phyloP scores from a whole-genome alignment of 2,113 vertebrate species.

The Stegastes partitus region DNA sequence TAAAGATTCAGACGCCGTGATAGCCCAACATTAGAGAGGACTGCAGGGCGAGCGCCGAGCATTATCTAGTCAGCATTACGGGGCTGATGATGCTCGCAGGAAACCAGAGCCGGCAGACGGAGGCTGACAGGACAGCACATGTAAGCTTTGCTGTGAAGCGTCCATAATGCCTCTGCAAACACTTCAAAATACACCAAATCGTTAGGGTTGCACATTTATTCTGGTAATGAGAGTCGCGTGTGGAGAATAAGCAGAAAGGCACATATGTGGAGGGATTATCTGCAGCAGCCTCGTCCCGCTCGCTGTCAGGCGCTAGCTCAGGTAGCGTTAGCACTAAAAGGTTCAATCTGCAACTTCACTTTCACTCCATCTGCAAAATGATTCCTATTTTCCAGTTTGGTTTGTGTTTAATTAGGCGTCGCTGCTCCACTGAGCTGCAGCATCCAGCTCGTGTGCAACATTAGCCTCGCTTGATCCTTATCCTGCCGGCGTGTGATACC shows the following conservation, averaged over 20 bases:
- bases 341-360: too few species aligned
- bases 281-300: too few species aligned
- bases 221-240: constrained; percentile 7
- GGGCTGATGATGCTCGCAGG: constrained; percentile 9
- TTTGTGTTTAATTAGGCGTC: constrained; percentile 12
- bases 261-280: background rate
- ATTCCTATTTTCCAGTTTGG: background rate
- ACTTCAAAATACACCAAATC: background rate
- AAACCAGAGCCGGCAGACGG: constrained; percentile 38
- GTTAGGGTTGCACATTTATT: constrained; percentile 11
- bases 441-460: constrained; percentile 34
- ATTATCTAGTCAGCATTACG: constrained; percentile 46
- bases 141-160: constrained; percentile 3
- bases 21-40: constrained; percentile 40
- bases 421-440: background rate
- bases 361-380: background rate
- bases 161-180: constrained; percentile 8
- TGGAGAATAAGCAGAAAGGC: background rate
- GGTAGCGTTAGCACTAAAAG: background rate
- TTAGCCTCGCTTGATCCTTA: constrained; percentile 40
- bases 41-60: constrained; percentile 28
- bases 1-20: constrained; percentile 69
- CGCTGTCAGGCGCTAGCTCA: too few species aligned
- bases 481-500: constrained; percentile 23
- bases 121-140: background rate